phyloP scores from a whole-genome alignment of 2,888 invertebrate genomes.

The Acleris emargana region DNA sequence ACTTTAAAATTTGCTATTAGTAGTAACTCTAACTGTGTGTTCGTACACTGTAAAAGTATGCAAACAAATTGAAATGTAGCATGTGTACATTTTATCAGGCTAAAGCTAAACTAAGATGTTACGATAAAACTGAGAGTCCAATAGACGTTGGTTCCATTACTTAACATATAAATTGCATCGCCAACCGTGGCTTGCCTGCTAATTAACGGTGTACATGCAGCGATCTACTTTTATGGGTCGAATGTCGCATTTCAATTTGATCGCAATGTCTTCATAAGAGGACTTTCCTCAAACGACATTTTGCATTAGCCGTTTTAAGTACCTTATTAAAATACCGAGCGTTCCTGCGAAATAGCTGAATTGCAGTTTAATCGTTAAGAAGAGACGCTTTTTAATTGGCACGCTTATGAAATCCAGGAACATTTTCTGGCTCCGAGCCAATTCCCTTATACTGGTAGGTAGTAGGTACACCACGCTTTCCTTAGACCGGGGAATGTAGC shows the following conservation, averaged over 20 bases:
- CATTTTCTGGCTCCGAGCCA: constrained; percentile 29
- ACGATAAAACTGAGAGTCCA: constrained; percentile 26
- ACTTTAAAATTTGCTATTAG: no score
- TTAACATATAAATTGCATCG: constrained; percentile 32
- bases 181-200: constrained; percentile 26
- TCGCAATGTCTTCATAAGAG: constrained; percentile 38
- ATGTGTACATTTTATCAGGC: background rate
- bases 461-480: constrained; percentile 14
- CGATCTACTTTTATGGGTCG: constrained; percentile 39
- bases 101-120: constrained; percentile 6
- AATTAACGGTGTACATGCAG: constrained; percentile 34
- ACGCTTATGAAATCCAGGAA: constrained; percentile 28
- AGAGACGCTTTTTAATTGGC: constrained; percentile 31
- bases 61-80: background rate
- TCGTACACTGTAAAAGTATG: background rate
- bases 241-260: constrained; percentile 41
- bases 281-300: constrained; percentile 2
- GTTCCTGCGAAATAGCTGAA: constrained; percentile 17
- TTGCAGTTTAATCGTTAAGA: constrained; percentile 24
- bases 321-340: constrained; percentile 11
- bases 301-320: constrained; percentile 4
- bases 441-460: constrained; percentile 23
- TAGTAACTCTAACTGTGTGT: background rate
- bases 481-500: constrained; percentile 5
- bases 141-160: constrained; percentile 28